Evolutionary conservation across 2,888 invertebrate species (phyloP), one percentile per base, ranked within the genome.

Genomic region (Coecobrya sp.): DNA sequence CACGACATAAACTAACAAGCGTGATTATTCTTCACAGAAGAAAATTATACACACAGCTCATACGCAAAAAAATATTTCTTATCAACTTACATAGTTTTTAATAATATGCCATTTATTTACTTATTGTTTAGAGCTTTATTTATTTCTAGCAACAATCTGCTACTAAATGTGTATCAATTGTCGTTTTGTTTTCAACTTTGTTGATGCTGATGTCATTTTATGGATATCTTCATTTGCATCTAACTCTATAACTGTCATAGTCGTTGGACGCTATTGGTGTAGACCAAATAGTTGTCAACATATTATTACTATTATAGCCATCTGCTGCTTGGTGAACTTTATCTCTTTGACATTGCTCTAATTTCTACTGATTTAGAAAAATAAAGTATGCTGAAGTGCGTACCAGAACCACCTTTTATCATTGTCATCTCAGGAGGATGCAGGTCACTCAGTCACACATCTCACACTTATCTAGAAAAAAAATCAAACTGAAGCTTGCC

Each of bases 281-380:
- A 62, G 62, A 62, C 62, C 65, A 22, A 19, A 65, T 13, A 10
- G 65, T 13, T 19, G 42, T 11, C 42, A 3, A n/a, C n/a, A n/a
- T n/a, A n/a, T n/a, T n/a, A n/a, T n/a, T n/a, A n/a, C n/a, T n/a
- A n/a, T n/a, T 1, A 11, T 42, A 73, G 42, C n/a, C 42, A 73
- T 22, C 65, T 25, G 5, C 27, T 45, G 22, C 27, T n/a, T 22
- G 52, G 19, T 84, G 86, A 86, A 86, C 86, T 86, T 86, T 86
- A 55, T 65, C 62, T 65, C 11, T 85, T 73, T 86, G 86, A 73
- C 86, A 86, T 86, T 86, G 86, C 68, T 86, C 86, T 25, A 52
- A 86, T 70, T 70, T 52, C 55, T 52, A 49, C 59, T 25, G 79
- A 49, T 79, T 79, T 52, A 79, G 52, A 49, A 52, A 79, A 79